Evolutionary conservation across 2,797 vertebrate species (phyloP).

Genomic region (Sebastes trivittatus): DNA sequence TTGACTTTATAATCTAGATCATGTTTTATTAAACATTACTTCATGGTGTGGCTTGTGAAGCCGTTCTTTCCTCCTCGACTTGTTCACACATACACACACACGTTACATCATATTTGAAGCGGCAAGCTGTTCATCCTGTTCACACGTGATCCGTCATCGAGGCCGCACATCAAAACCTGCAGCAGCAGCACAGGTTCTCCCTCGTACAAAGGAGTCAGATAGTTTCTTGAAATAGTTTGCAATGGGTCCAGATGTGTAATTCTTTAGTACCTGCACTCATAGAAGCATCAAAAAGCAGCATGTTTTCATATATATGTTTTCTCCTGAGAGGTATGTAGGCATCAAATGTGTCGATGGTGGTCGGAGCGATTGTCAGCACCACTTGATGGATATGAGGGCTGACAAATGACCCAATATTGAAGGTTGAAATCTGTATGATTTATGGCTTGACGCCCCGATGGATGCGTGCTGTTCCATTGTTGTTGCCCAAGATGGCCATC

Average conservation of each 20-base stretch:
- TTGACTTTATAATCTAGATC: background rate
- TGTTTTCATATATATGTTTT: background rate
- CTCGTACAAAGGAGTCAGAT: background rate
- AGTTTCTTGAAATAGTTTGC: background rate
- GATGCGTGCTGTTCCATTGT: background rate
- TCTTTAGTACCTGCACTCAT: background rate
- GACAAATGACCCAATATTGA: background rate
- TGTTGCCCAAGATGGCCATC: background rate
- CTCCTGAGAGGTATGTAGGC: background rate
- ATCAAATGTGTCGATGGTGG: background rate
- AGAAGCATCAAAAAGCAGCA: background rate
- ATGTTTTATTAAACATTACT: conserved; percentile 17
- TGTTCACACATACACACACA: conserved; percentile 12
- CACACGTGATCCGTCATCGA: conserved; percentile 30
- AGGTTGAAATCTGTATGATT: background rate
- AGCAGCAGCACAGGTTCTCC: background rate
- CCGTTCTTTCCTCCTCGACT: conserved; percentile 11
- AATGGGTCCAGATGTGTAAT: background rate
- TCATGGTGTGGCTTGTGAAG: background rate
- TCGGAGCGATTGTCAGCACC: background rate
- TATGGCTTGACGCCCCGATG: background rate
- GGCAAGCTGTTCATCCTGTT: conserved; percentile 23
- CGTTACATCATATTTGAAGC: conserved; percentile 24
- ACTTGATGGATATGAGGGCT: background rate
- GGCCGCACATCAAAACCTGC: conserved; percentile 6